Evolutionary conservation across 2,797 vertebrate species (phyloP), one percentile per base, ranked within the genome.

Genomic region (Philypnodon macrostomus): DNA sequence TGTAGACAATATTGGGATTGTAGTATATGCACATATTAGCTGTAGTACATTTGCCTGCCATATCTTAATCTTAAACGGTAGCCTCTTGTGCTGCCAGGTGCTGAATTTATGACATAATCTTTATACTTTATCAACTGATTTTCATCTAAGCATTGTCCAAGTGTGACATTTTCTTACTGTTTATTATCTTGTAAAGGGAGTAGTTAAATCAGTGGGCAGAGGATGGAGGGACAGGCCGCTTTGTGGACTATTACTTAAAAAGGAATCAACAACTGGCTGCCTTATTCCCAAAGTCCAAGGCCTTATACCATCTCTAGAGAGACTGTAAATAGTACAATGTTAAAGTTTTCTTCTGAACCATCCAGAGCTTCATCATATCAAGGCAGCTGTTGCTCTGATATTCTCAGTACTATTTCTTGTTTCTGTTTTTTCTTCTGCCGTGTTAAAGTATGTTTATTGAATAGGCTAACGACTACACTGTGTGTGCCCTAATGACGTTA

Each of bases 261-360:
- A 80, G 71, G 81, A 87, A 83, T 83, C 71, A 78, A 84, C 83
- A 86, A 88, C 78, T 83, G 78, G 79, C 85, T 90, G 89, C 88
- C 88, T 90, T 91, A 90, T 84, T 83, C 86, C 72, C 72, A 76
- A 84, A 81, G 83, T 89, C 80, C 77, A 84, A 83, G 79, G 86
- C 85, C 85, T 89, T 89, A 85, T 38, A 77, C 80, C 86, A 87
- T 80, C 79, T 79, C 69, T 76, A 74, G 72, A 75, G 75, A 84
- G 79, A 83, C 83, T 87, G 86, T 85, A 84, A 47, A 88, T 83
- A 85, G 63, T 77, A 64, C 64, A 75, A 74, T 66, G 72, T 84
- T 84, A 71, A 70, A 75, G 39, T 80, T 68, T 73, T 69, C 67
- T 79, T 68, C 67, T 12, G 56, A 85, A 80, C 75, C 76, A 86